These are phyloP conservation scores for Jordanella pulchra DNA, from an alignment of 2,797 vertebrate species.

Conservation along the genomic window DNA sequence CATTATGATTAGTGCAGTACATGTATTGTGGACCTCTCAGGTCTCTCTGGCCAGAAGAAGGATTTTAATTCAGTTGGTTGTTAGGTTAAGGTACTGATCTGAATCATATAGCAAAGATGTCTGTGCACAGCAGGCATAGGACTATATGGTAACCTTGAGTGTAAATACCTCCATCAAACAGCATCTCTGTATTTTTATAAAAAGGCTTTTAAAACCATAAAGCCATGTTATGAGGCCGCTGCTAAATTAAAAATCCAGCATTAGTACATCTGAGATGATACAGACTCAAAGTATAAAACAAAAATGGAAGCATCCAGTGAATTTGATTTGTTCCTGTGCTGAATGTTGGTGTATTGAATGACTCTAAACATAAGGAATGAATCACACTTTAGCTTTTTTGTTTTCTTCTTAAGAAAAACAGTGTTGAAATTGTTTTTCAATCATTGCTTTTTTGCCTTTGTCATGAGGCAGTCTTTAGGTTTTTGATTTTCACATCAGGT, in stretches of 20 bases:
- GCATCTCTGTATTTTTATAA: not conserved
- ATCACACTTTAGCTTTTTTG: not conserved
- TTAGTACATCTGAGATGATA: not conserved
- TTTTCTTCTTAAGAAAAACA: not conserved
- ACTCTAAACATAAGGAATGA: not conserved
- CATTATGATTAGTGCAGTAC: not conserved
- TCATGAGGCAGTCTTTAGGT: not conserved
- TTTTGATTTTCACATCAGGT: not conserved
- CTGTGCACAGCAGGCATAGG: not conserved
- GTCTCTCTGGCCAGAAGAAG: not conserved
- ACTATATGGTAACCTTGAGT: not conserved
- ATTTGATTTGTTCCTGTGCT: not conserved
- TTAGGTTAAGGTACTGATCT: not conserved
- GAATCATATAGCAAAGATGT: not conserved
- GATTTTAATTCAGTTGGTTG: not conserved
- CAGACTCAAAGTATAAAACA: not conserved
- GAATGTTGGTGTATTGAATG: not conserved
- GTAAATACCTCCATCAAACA: not conserved
- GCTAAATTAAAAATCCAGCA: not conserved
- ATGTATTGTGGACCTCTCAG: not conserved
- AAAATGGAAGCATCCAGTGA: not conserved
- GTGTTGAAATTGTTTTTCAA: not conserved
- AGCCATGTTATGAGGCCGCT: not conserved
- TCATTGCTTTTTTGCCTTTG: not conserved
- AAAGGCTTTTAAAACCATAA: not conserved